Percentiles rank a stretch among this genome's conserved stretches.
Evolutionary conservation across 2,797 vertebrate genomes (phyloP).

Genomic region (Pangasius djambal): DNA sequence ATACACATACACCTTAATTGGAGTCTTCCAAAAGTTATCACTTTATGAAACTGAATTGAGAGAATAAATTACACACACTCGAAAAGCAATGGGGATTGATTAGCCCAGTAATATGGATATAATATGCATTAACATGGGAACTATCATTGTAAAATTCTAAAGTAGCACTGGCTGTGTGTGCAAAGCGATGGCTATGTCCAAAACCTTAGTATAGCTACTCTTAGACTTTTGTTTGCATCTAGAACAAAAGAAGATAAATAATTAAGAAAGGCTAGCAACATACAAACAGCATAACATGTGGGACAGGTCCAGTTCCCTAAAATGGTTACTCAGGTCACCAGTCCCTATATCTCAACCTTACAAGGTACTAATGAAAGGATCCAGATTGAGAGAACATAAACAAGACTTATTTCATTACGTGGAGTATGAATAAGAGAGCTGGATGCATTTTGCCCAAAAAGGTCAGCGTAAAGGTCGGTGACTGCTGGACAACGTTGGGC

Average conservation of each 20-base stretch:
- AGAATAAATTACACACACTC: neutral
- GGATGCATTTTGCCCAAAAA: neutral
- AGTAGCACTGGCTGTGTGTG: neutral
- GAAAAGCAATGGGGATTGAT: neutral
- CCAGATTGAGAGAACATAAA: neutral
- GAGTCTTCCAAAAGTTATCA: too few relatives aligned
- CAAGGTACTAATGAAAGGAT: neutral
- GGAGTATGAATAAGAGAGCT: neutral
- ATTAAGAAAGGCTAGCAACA: neutral
- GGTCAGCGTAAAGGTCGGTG: conserved; percentile 9
- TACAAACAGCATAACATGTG: neutral
- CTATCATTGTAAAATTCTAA: neutral
- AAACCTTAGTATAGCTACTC: neutral
- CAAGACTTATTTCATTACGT: neutral
- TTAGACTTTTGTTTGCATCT: neutral
- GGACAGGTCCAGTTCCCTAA: neutral
- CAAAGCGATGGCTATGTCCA: neutral
- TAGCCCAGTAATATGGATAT: neutral
- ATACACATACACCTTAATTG: too few relatives aligned
- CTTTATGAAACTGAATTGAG: neutral
- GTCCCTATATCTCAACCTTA: neutral
- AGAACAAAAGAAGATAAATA: neutral
- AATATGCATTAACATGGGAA: neutral
- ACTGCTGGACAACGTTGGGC: neutral
- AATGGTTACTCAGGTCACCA: neutral